phyloP scores from a whole-genome alignment of 2,797 vertebrate genomes.

The Acanthornis magna region DNA sequence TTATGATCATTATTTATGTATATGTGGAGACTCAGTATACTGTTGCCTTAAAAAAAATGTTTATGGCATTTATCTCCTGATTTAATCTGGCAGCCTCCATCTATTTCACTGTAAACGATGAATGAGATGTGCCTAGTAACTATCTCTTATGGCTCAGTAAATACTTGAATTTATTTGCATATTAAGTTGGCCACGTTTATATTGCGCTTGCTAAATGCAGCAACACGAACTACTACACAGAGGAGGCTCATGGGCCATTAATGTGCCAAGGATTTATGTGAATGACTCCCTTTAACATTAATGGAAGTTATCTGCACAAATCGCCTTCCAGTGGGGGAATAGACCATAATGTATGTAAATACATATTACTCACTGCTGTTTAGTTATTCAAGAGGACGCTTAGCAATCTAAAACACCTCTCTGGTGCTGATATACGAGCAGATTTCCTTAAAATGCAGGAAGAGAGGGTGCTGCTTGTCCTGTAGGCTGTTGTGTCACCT shows the following conservation, averaged over 20 bases:
- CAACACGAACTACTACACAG: neutral
- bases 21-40: neutral
- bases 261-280: conserved; percentile 13
- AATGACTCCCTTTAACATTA: conserved; percentile 38
- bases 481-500: neutral
- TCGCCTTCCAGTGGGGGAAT: conserved; percentile 1
- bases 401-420: neutral
- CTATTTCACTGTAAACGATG: conserved; percentile 39
- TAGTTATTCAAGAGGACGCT: neutral
- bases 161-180: conserved; percentile 69
- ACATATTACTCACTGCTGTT: neutral
- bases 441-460: neutral
- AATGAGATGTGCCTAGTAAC: conserved; percentile 53
- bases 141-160: conserved; percentile 61
- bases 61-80: conserved; percentile 39
- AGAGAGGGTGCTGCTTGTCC: neutral
- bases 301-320: conserved; percentile 51
- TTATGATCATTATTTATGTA: conserved; percentile 8
- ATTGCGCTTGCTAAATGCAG: neutral
- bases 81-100: conserved; percentile 54
- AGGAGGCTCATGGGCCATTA: conserved; percentile 26
- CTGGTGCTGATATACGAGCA: neutral
- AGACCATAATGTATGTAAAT: conserved; percentile 30
- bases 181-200: conserved; percentile 38
- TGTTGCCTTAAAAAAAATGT: conserved; percentile 5